phyloP scores from a whole-genome alignment of 1,140 invertebrate genomes.

The Tetragonula clypearis region DNA sequence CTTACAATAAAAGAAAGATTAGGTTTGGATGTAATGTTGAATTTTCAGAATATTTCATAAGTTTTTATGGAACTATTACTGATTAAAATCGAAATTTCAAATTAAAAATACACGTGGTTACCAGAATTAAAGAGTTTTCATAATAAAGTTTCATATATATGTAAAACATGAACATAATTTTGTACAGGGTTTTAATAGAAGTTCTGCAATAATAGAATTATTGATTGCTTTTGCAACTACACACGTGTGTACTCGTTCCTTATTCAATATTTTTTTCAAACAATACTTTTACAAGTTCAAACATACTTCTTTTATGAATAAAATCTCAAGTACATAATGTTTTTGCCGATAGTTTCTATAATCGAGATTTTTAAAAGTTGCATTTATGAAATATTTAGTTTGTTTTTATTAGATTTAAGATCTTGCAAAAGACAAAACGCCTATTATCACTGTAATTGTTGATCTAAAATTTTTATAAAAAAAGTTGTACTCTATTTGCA shows the following conservation, averaged over 20 bases:
- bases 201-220: background rate
- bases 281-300: background rate
- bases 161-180: constrained; percentile 23
- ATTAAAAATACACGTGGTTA: constrained; percentile 50
- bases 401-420: constrained; percentile 6
- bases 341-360: background rate
- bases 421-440: constrained; percentile 5
- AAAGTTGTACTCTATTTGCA: constrained; percentile 1
- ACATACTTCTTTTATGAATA: background rate
- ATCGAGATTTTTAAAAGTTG: constrained; percentile 9
- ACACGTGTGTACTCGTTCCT: background rate
- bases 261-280: background rate
- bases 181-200: constrained; percentile 16
- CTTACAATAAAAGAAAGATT: constrained; percentile 89
- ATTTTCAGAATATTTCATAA: constrained; percentile 55
- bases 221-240: constrained; percentile 19
- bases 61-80: constrained; percentile 22
- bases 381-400: constrained; percentile 39
- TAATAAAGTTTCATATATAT: constrained; percentile 47
- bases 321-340: background rate
- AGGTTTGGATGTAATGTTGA: constrained; percentile 83
- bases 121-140: constrained; percentile 22
- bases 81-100: constrained; percentile 4
- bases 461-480: constrained; percentile 18
- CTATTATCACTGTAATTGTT: constrained; percentile 31